Percentiles rank a stretch among this genome's conserved stretches.
Evolutionary conservation across 2,797 vertebrate species (phyloP).

Genomic region (Enteromius fasciolatus): DNA sequence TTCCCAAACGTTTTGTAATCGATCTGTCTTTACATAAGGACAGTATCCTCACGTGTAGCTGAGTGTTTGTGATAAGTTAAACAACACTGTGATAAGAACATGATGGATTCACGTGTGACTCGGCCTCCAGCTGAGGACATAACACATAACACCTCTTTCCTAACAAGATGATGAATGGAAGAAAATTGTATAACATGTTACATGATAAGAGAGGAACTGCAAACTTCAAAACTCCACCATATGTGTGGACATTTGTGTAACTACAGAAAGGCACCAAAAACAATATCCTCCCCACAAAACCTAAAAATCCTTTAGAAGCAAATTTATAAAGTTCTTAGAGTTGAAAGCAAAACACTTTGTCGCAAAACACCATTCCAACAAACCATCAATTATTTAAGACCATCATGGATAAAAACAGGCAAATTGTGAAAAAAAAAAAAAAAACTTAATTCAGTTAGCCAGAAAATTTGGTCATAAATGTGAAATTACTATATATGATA

Average conservation of each 20-base stretch:
- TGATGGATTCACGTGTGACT: background rate
- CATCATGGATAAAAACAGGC: background rate
- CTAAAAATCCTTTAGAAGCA: background rate
- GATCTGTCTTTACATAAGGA: background rate
- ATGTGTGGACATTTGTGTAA: background rate
- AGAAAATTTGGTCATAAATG: no score
- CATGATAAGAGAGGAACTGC: background rate
- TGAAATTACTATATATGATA: no score
- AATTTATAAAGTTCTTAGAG: background rate
- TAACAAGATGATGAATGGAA: background rate
- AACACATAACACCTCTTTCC: background rate
- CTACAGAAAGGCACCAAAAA: background rate
- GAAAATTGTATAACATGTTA: background rate
- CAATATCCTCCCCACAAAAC: background rate
- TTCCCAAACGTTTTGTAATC: background rate
- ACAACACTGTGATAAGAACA: constrained; percentile 2
- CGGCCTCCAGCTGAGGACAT: background rate
- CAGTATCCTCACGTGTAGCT: background rate
- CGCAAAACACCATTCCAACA: background rate
- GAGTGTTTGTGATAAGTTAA: background rate
- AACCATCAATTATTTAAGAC: background rate
- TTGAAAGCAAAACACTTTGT: background rate
- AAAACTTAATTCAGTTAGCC: no score
- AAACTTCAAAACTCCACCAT: background rate
- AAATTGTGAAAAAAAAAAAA: background rate